Base-by-base conservation (phyloP, 1,140 invertebrate genomes). In the Varroa destructor region DNA sequence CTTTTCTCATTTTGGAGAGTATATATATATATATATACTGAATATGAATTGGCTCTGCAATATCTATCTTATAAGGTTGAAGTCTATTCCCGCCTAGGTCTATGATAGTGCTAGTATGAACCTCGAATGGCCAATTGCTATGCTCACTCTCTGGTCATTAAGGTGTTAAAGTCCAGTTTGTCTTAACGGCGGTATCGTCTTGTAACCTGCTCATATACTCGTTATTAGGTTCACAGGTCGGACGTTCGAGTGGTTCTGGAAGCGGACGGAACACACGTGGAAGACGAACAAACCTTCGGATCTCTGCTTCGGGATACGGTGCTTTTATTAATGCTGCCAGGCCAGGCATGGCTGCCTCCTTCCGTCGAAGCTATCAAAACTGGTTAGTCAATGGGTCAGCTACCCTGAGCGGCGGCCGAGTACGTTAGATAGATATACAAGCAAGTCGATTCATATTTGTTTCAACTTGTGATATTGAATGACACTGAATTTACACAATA, bases 181-280 rank as follows among this genome's bases (percentile, higher is more conserved):
- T 51, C 46, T 51, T 8, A 51, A 5, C 8, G 8, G 25, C 25
- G 25, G 8, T 8, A 51, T 51, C 46, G 46, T 3, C 46, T 51
- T 51, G 46, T 51, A 51, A 51, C 8, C 8, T 5, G 8, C 46
- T 51, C 46, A 51, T 8, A 51, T 51, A 5, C 8, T 86, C 76
- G 86, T 85, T 79, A 89, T 91, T 81, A 87, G 85, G 75, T 88
- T 92, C 75, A 71, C 86, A n/a, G 36, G 42, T 55, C 57, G 67
- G 71, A 75, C 72, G 56, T 76, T n/a, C 74, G 87, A 75, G 82
- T 94, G 80, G 91, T 95, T 76, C 83, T 96, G 74, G 91, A 95
- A 81, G 87, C 86, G 76, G 92, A 95, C 86, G 92, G 91, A 75
- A 94, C 91, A 56, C 91, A 94, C 82, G 89, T 96, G 43, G 91